These are phyloP conservation scores for roundworm (Caenorhabditis elegans) DNA, from an alignment of 1,140 invertebrate species.

Conservation along the genomic window WBcel235 BX284606.5:5497501-5498000, in stretches of 20 bases:
- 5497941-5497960: constrained; percentile 18
- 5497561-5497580: no score
- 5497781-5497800: constrained; percentile 6
- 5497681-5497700: no score
- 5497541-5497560: no score
- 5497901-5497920: constrained; percentile 25
- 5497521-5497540: no score
- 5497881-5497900: no score
- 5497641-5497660: no score
- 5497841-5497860: background rate
- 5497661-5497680: no score
- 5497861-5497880: background rate
- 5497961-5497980: constrained; percentile 21
- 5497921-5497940: background rate
- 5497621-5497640: no score
- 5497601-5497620: no score
- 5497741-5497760: constrained; percentile 10
- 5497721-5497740: constrained; percentile 3
- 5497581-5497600: no score
- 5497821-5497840: background rate
- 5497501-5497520: no score
- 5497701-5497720: background rate
- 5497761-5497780: constrained; percentile 20
- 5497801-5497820: constrained; percentile 19
- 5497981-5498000: background rate